These are phyloP conservation scores for Porites evermanni DNA, from an alignment of 92 coral and sea anemone species.

Conservation along the genomic window DNA sequence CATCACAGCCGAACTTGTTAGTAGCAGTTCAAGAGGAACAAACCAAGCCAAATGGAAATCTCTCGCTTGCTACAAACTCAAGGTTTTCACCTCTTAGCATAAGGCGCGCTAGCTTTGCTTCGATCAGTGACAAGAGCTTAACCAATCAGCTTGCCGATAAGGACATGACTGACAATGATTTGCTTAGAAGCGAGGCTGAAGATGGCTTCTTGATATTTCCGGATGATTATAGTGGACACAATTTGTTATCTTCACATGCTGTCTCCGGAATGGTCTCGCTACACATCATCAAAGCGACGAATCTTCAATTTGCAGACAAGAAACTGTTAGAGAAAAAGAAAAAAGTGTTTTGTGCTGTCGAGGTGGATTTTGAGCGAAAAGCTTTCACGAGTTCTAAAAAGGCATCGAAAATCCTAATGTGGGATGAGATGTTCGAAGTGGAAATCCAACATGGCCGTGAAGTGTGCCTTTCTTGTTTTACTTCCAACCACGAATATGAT, in stretches of 20 bases:
- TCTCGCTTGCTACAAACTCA: background rate
- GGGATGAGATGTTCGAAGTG: constrained; percentile 96
- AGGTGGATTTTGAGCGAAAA: constrained; percentile 91
- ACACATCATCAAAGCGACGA: constrained; percentile 76
- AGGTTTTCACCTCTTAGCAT: constrained; percentile 15
- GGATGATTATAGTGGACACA: constrained; percentile 71
- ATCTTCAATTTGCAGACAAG: constrained; percentile 69
- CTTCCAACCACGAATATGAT: constrained; percentile 83
- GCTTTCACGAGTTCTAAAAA: constrained; percentile 82
- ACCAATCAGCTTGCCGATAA: constrained; percentile 44
- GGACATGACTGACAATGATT: constrained; percentile 18
- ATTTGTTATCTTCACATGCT: constrained; percentile 76
- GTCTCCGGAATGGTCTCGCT: constrained; percentile 96
- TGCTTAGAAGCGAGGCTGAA: constrained; percentile 68
- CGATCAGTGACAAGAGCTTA: constrained; percentile 41
- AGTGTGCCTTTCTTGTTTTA: constrained; percentile 77
- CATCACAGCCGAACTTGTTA: constrained; percentile 45
- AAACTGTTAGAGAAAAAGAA: constrained; percentile 78
- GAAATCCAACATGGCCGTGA: constrained; percentile 93
- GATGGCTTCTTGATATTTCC: constrained; percentile 86
- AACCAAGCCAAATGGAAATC: background rate
- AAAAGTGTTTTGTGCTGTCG: constrained; percentile 88
- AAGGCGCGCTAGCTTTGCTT: constrained; percentile 62
- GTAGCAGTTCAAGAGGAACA: constrained; percentile 25
- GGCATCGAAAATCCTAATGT: constrained; percentile 70